A percentile compares a stretch with the other conserved stretches of the same genome.
Evolutionary conservation across 1,140 invertebrate species (phyloP).

Genomic region (Dreissena polymorpha): DNA sequence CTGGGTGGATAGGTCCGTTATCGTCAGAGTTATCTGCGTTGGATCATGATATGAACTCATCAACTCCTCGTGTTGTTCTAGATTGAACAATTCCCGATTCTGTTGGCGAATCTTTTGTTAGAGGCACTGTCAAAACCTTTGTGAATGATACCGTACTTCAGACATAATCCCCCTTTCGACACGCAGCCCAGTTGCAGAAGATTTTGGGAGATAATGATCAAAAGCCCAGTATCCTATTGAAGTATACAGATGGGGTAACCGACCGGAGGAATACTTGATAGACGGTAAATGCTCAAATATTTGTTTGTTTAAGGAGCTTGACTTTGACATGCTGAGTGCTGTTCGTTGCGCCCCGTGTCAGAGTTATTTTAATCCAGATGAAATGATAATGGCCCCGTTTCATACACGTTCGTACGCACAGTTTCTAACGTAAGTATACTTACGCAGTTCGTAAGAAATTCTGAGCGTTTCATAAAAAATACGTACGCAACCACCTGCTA

Average conservation of each 20-base stretch:
- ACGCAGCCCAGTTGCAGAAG: not conserved
- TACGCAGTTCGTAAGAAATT: too few species aligned
- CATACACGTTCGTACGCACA: too few species aligned
- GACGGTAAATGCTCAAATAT: conserved; percentile 32
- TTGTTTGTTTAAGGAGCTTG: conserved; percentile 13
- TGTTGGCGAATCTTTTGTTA: conserved; percentile 45
- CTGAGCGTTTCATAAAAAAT: too few species aligned
- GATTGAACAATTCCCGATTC: conserved; percentile 43
- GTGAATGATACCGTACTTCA: conserved; percentile 55
- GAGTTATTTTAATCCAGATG: conserved; percentile 36
- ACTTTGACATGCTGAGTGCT: conserved; percentile 17
- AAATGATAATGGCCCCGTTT: conserved; percentile 44
- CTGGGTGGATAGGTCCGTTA: conserved; percentile 26
- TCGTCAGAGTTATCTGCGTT: conserved; percentile 4
- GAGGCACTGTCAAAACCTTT: conserved; percentile 33
- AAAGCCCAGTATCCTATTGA: not conserved
- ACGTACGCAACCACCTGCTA: too few species aligned
- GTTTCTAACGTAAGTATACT: too few species aligned
- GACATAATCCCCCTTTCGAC: conserved; percentile 4
- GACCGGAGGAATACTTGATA: conserved; percentile 27
- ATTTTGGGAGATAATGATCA: not conserved
- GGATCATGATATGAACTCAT: conserved; percentile 56
- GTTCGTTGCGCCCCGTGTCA: conserved; percentile 14
- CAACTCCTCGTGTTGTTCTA: conserved; percentile 36
- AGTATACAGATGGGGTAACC: conserved; percentile 41